Evolutionary conservation across 2,113 vertebrate species (phyloP).

Genomic region (Labeo catla): DNA sequence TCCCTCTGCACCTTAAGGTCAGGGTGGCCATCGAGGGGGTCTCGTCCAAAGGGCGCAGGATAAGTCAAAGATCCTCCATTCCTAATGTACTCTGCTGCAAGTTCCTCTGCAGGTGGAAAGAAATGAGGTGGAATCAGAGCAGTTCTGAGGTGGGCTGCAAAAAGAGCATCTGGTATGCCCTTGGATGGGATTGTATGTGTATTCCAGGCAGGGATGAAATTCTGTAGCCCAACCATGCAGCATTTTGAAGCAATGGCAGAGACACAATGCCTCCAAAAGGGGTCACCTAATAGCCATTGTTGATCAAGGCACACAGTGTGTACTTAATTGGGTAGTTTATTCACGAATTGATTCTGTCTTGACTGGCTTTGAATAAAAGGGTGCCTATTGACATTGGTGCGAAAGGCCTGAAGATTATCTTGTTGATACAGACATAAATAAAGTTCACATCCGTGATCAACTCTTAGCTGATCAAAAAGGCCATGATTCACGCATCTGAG

Average conservation of each 20-base stretch:
- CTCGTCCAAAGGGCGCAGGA: not conserved
- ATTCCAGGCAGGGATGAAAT: too few relatives aligned
- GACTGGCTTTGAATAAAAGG: not conserved
- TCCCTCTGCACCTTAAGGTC: not conserved
- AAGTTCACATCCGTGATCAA: conserved; percentile 1
- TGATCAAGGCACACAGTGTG: too few relatives aligned
- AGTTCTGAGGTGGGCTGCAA: not conserved
- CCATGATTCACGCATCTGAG: not conserved
- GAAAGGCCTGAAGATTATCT: not conserved
- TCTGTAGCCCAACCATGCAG: too few relatives aligned
- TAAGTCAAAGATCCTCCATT: not conserved
- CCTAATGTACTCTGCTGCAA: not conserved
- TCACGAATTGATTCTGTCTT: not conserved
- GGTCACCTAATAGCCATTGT: too few relatives aligned
- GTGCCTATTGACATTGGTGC: not conserved
- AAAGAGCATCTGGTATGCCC: not conserved
- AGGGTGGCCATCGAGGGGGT: not conserved
- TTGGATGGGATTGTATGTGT: not conserved
- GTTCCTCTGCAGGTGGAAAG: not conserved
- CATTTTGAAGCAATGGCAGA: too few relatives aligned
- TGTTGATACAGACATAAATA: not conserved
- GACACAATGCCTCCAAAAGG: too few relatives aligned
- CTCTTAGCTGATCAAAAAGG: not conserved
- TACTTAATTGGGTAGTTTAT: too few relatives aligned
- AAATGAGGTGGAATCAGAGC: not conserved